Base-by-base conservation (phyloP, 2,888 invertebrate genomes). In the Platerodrilus igneus region DNA sequence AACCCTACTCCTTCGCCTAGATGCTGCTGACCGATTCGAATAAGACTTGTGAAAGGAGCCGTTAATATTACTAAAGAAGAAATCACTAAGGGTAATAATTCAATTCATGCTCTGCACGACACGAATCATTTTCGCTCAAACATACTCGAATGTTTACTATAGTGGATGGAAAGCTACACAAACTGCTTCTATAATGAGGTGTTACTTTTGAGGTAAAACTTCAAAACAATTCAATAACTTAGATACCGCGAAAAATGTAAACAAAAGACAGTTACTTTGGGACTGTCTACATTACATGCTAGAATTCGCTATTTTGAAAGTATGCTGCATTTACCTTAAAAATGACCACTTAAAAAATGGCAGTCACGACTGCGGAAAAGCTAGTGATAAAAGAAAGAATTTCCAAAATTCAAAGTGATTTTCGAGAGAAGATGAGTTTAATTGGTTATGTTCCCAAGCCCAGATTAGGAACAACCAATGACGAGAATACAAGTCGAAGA, bases 291-390 rank as follows among this genome's bases (percentile, higher is more conserved):
- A 11, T 38, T 59, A 11, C 59, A 60, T 40, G 55, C 55, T 5
- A 47, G 59, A 37, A 60, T 59, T 13, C 26, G 58, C 18, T 37
- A 53, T 25, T 58, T 60, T 42, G 53, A 59, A 45, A 48, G 36
- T 19, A 16, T 61, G 5, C 36, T 63, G 6, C 59, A 63, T 47
- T 13, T 64, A 6, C 30, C 58, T 9, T 60, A 64, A 35, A 60
- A 59, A 37, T 32, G 60, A 7, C 48, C 54, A 5, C 20, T 41
- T 1, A 10, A 39, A 30, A 42, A 41, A 25, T 44, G 31, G 16
- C 25, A 19, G 8, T 4, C 2, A 17, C 23, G 38, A 28, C 18
- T 20, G 32, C 8, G 29, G 36, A 45, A 3, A 38, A 47, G 38
- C 7, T 19, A 2, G 16, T 10, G 9, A 30, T 37, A 19, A 35